These are phyloP conservation scores for Biston stratarius DNA, from an alignment of 2,888 invertebrate species.

Conservation along the genomic window DNA sequence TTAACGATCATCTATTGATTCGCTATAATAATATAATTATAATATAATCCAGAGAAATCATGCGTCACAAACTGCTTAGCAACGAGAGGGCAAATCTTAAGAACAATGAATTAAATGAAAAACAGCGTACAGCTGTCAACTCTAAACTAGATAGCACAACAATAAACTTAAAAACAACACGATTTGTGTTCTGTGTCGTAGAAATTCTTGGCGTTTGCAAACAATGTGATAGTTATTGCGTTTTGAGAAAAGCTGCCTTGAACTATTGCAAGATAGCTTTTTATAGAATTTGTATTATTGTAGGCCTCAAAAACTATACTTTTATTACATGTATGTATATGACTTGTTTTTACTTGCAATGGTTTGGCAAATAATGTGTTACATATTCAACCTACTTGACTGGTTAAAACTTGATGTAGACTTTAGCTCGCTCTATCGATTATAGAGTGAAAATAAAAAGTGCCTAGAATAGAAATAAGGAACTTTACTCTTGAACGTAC, in stretches of 20 bases:
- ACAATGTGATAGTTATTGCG: slow-evolving; percentile 5
- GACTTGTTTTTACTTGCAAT: no score
- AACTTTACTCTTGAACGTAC: no score
- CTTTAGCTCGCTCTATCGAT: not conserved
- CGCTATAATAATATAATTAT: no score
- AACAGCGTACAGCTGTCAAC: slow-evolving; percentile 24
- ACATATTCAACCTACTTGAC: not conserved
- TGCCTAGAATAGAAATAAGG: no score
- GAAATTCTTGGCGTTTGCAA: slow-evolving; percentile 16
- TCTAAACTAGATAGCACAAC: slow-evolving; percentile 11
- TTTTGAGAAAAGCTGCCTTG: not conserved
- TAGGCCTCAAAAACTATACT: not conserved
- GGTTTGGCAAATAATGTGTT: no score
- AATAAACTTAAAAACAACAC: slow-evolving; percentile 9
- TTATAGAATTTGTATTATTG: not conserved
- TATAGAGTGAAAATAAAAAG: not conserved
- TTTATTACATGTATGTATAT: no score
- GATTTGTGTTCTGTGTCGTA: not conserved
- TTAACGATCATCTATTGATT: no score
- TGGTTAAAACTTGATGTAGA: not conserved
- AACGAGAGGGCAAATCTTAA: slow-evolving; percentile 17
- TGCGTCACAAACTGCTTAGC: no score
- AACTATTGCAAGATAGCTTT: not conserved
- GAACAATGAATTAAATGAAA: slow-evolving; percentile 29
- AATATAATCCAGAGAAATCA: no score